Conservation (phyloP, 2,888 invertebrate genomes). For the Agonopterix alstromeriana region DNA sequence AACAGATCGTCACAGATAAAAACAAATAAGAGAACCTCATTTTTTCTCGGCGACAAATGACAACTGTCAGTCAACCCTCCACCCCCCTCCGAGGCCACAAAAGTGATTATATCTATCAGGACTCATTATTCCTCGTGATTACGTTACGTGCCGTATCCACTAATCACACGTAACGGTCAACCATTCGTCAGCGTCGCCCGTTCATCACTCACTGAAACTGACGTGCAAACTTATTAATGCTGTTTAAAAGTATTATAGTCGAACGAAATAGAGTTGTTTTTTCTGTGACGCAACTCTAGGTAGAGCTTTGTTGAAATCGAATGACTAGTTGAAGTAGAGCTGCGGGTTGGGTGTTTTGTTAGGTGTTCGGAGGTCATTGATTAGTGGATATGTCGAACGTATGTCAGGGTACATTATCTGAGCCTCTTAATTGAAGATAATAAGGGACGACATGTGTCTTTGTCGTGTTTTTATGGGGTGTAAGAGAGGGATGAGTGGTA, state of each 20-base stretch:
- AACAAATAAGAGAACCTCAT: background rate
- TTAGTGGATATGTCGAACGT: conserved; percentile 41
- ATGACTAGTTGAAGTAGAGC: conserved; percentile 36
- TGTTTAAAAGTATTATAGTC: background rate
- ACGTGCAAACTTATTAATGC: conserved; percentile 20
- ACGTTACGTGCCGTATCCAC: conserved; percentile 51
- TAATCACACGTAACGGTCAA: conserved; percentile 62
- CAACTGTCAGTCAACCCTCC: conserved; percentile 21
- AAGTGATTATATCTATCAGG: conserved; percentile 34
- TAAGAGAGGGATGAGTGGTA: conserved; percentile 46
- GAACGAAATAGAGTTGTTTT: conserved; percentile 22
- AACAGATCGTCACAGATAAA: background rate
- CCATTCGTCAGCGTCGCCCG: conserved; percentile 52
- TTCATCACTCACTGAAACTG: conserved; percentile 55
- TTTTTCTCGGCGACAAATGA: conserved; percentile 14
- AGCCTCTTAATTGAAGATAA: conserved; percentile 75
- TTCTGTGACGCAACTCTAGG: conserved; percentile 15
- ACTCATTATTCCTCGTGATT: conserved; percentile 59
- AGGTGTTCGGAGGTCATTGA: conserved; percentile 22
- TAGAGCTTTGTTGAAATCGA: conserved; percentile 31
- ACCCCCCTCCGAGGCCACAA: conserved; percentile 3
- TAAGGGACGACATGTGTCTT: conserved; percentile 73
- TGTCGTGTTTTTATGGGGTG: conserved; percentile 72
- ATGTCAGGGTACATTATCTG: conserved; percentile 70
- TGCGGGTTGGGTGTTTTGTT: conserved; percentile 11